Base-by-base conservation (phyloP, 2,113 vertebrate genomes). In the Nannobrachium achirus region DNA sequence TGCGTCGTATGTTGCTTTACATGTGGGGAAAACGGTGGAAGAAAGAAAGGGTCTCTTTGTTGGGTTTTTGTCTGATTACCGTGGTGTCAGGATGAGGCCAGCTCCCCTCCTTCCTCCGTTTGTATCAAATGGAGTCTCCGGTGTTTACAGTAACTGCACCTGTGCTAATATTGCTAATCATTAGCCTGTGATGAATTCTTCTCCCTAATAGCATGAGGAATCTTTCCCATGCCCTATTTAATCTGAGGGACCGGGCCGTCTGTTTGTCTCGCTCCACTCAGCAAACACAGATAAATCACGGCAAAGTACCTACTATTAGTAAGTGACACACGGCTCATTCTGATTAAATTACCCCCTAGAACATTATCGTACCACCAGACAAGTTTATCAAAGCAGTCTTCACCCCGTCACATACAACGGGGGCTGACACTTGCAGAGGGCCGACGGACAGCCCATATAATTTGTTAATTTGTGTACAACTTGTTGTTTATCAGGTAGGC, bases 281-380 rank as follows among this genome's bases (percentile, higher is more conserved):
- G 81, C 85, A 90, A 92, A 93, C 88, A 91, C 75, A 80, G 84
- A 93, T 93, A 89, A 91, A 91, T 92, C 91, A 92, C 78, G 57
- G 79, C 73, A 87, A 91, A 92, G 88, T 89, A 88, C 81, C 85
- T 75, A 57, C 87, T 89, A 89, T 92, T 90, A 91, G 81, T 84
- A 83, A 85, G 79, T 89, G 92, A 89, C 91, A 86, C 79, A 75
- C 64, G 86, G 82, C 87, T 90, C 85, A 86, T 90, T 93, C 85
- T 90, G 91, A 91, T 93, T 89, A 87, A 87, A 87, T 90, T 87
- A 83, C 78, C 69, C 79, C 63, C 53, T 56, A 3, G 71, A 85
- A 86, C 80, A 86, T 89, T 83, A 86, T 89, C 76, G 81, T 86
- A 85, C 73, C 73, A 76, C 63, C 9, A 15, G 38, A 75, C 76